Conservation (phyloP, 2,888 invertebrate genomes). For the Drosophila antonietae region DNA sequence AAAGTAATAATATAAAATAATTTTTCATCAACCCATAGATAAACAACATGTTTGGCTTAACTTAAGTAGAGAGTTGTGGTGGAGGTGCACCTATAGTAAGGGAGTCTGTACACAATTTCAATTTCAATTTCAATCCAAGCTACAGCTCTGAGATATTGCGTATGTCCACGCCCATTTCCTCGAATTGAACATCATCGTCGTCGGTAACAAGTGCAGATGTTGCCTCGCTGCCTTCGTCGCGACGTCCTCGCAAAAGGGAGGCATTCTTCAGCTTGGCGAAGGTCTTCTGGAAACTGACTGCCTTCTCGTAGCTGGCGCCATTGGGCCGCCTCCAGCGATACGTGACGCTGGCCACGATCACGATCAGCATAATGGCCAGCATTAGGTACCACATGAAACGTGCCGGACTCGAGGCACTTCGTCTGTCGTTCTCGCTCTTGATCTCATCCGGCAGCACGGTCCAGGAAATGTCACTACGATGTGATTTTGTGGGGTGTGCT, state of each 20-base stretch:
- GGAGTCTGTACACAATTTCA: slow-evolving; percentile 12
- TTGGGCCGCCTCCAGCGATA: slow-evolving; percentile 41
- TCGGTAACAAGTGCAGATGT: slow-evolving; percentile 28
- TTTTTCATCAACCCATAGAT: not conserved
- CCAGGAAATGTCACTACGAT: slow-evolving; percentile 36
- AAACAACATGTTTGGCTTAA: slow-evolving; percentile 1
- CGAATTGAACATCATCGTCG: slow-evolving; percentile 31
- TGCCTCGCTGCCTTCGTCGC: not conserved
- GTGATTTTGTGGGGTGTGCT: slow-evolving; percentile 13
- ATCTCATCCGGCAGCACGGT: slow-evolving; percentile 42
- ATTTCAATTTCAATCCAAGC: not conserved
- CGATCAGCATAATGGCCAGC: slow-evolving; percentile 42
- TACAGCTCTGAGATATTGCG: slow-evolving; percentile 40
- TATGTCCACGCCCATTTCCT: slow-evolving; percentile 57
- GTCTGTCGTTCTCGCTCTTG: slow-evolving; percentile 27
- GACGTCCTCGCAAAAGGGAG: not conserved
- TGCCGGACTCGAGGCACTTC: slow-evolving; percentile 23
- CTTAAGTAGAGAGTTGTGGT: not conserved
- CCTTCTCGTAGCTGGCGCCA: slow-evolving; percentile 31
- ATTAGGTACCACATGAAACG: slow-evolving; percentile 39
- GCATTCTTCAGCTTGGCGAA: slow-evolving; percentile 33
- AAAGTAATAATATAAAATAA: not conserved
- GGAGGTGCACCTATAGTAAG: slow-evolving; percentile 10
- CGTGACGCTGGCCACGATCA: slow-evolving; percentile 30
- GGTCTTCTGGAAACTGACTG: slow-evolving; percentile 47